Conservation (phyloP, 2,797 vertebrate genomes). For the Todus mexicanus region DNA sequence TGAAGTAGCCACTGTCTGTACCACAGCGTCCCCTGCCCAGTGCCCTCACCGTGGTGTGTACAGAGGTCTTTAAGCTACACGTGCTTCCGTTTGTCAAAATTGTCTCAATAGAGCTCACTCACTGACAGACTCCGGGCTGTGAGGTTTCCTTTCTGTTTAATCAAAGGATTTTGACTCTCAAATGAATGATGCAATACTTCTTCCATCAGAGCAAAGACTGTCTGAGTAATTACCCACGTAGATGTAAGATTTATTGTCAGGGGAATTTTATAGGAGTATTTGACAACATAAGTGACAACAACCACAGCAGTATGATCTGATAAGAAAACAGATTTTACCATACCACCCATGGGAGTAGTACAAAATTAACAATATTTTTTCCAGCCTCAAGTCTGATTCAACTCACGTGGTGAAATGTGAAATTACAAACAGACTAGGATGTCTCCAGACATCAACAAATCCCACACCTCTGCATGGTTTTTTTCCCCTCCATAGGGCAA, state of each 20-base stretch:
- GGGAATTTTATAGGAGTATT: not conserved
- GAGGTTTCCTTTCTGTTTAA: not conserved
- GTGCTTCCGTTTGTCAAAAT: not conserved
- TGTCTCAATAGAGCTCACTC: not conserved
- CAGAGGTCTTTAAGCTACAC: not conserved
- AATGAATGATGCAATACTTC: slow-evolving; percentile 6
- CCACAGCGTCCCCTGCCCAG: rapidly evolving
- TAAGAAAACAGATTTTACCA: slow-evolving; percentile 40
- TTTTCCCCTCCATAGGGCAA: not conserved
- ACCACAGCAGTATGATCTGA: slow-evolving; percentile 26
- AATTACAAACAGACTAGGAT: slow-evolving; percentile 23
- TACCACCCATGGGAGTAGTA: slow-evolving; percentile 2
- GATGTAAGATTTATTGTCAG: slow-evolving; percentile 7
- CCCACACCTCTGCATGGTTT: not conserved
- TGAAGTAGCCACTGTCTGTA: not conserved
- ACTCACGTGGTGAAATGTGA: not conserved
- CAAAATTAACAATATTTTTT: slow-evolving; percentile 33
- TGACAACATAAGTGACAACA: slow-evolving; percentile 48
- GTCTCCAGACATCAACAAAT: slow-evolving; percentile 25
- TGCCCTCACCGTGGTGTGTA: rapidly evolving
- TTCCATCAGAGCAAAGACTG: not conserved
- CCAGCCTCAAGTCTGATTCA: slow-evolving; percentile 14
- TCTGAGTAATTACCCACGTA: slow-evolving; percentile 22
- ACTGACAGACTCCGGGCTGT: not conserved
- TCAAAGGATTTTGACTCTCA: not conserved